Percentiles rank a stretch among this genome's conserved stretches.
Conservation (phyloP, 2,113 vertebrate species). For the Drymodes brunneopygia region DNA sequence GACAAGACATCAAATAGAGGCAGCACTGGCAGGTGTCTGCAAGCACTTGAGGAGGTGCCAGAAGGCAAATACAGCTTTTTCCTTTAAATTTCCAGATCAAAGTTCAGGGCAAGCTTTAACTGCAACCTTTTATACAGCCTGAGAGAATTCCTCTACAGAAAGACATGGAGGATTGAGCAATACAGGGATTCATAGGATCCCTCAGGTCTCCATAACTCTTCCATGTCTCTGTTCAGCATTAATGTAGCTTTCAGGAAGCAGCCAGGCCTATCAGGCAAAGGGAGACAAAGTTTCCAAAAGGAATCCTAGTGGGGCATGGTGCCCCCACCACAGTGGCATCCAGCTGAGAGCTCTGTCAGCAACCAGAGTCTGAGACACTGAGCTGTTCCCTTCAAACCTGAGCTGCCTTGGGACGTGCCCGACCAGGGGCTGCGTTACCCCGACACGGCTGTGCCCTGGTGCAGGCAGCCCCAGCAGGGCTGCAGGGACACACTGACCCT, state of each 20-base stretch:
- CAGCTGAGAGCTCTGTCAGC: neutral
- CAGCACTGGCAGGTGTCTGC: neutral
- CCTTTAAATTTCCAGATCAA: neutral
- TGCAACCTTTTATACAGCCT: neutral
- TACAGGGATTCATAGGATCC: neutral
- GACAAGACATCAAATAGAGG: neutral
- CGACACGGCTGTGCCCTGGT: fast-evolving
- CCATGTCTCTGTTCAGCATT: neutral
- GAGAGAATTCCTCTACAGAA: neutral
- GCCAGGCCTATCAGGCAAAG: neutral
- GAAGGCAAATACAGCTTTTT: neutral
- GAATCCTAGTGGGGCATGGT: neutral
- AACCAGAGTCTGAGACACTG: fast-evolving
- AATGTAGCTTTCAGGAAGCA: neutral
- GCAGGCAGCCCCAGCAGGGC: neutral
- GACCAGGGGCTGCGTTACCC: fast-evolving
- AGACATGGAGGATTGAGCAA: neutral
- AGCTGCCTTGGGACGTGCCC: fast-evolving
- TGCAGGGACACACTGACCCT: neutral
- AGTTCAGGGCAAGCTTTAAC: neutral
- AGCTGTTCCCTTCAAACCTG: neutral
- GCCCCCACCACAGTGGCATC: neutral
- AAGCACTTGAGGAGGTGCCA: neutral
- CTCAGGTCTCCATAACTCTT: neutral
- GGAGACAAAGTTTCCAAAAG: neutral